phyloP scores from a whole-genome alignment of 2,797 vertebrate species.

The Phoxinus dragarum region DNA sequence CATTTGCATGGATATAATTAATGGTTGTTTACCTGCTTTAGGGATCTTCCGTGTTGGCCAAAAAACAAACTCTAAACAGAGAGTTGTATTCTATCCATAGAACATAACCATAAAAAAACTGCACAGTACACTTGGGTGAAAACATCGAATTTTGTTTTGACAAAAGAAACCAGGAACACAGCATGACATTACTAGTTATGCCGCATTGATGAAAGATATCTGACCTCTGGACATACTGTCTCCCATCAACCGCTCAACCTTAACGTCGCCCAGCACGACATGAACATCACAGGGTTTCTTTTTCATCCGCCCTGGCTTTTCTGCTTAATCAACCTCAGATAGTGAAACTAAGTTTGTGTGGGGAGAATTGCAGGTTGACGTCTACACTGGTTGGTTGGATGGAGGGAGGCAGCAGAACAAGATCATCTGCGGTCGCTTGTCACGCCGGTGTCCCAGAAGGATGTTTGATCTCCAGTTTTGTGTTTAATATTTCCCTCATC shows the following conservation, averaged over 20 bases:
- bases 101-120: neutral
- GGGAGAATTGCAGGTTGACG: neutral
- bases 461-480: neutral
- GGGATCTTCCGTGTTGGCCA: neutral
- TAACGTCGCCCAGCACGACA: neutral
- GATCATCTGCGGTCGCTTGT: no score
- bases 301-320: neutral
- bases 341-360: neutral
- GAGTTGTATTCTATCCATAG: neutral
- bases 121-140: neutral
- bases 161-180: neutral
- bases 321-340: neutral
- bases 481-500: neutral
- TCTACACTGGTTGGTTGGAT: no score
- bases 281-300: neutral
- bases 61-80: conserved; percentile 1
- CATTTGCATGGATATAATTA: conserved; percentile 17
- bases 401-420: neutral
- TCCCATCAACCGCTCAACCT: neutral
- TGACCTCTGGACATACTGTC: neutral
- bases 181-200: neutral
- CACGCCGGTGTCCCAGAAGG: neutral
- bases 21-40: conserved; percentile 35
- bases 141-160: neutral
- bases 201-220: neutral